phyloP scores from a whole-genome alignment of 23 tunicate genomes.

The Ascidia mentula region DNA sequence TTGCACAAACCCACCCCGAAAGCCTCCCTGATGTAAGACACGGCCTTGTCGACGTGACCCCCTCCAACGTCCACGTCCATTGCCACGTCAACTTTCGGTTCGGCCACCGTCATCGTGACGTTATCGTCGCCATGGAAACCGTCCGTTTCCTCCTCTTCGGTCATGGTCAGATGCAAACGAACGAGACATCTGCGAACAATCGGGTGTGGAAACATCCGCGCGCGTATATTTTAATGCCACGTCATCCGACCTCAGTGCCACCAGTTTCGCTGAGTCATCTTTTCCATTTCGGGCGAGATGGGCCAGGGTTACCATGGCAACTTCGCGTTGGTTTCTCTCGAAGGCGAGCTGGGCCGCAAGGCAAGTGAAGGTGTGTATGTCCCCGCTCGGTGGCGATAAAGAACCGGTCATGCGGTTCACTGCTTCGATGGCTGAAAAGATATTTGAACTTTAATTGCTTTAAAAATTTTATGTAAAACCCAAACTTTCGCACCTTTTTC shows the following conservation, averaged over 20 bases:
- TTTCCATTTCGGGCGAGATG: conserved; percentile 44
- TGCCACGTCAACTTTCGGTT: background rate
- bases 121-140: background rate
- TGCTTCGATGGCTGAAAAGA: conserved; percentile 12
- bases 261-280: conserved; percentile 29
- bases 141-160: conserved; percentile 23
- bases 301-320: conserved; percentile 77
- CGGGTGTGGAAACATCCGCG: background rate
- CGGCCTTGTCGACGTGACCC: background rate
- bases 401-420: background rate
- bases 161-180: conserved; percentile 54
- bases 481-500: conserved; percentile 35
- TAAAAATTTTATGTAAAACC: background rate
- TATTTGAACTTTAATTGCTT: background rate
- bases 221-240: too few relatives aligned
- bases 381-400: conserved; percentile 14
- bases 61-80: background rate
- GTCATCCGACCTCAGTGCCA: conserved; percentile 41
- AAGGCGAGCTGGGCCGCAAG: conserved; percentile 82
- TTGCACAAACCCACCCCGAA: conserved; percentile 12
- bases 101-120: background rate
- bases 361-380: conserved; percentile 57
- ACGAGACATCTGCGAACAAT: conserved; percentile 53
- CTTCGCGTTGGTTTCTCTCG: conserved; percentile 57
- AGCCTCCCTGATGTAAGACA: conserved; percentile 3